phyloP scores from a whole-genome alignment of 1,140 invertebrate species.

The Triops longicaudatus region DNA sequence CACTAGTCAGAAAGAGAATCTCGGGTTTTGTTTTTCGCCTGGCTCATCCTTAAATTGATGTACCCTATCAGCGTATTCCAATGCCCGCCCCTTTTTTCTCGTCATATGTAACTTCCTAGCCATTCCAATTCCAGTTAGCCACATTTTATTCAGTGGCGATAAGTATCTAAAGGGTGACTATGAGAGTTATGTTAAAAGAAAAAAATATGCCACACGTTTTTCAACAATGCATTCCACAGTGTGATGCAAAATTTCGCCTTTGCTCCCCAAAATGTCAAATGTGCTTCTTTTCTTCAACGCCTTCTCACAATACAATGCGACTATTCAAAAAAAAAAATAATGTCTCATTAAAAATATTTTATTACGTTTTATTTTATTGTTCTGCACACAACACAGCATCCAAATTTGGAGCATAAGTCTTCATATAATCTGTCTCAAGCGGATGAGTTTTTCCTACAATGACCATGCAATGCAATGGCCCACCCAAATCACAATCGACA shows the following conservation, averaged over 20 bases:
- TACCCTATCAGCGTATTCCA: background rate
- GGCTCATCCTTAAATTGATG: background rate
- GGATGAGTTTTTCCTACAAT: constrained; percentile 79
- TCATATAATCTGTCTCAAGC: constrained; percentile 79
- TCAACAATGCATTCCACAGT: background rate
- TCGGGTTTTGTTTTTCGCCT: background rate
- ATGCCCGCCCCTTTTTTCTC: background rate
- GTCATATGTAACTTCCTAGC: constrained; percentile 5
- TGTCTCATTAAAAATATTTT: background rate
- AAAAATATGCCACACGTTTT: background rate
- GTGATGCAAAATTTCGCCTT: constrained; percentile 9
- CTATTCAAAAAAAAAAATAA: background rate
- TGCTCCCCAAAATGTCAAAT: background rate
- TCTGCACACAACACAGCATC: background rate
- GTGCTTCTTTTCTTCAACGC: background rate
- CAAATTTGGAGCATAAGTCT: constrained; percentile 31
- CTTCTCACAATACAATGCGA: constrained; percentile 15
- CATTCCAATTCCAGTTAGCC: background rate
- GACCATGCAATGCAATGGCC: constrained; percentile 86
- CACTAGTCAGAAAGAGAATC: constrained; percentile 11
- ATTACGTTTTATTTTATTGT: background rate
- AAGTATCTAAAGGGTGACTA: constrained; percentile 8
- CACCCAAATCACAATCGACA: constrained; percentile 65
- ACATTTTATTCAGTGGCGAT: background rate
- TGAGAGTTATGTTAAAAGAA: background rate